Percentiles rank a stretch among this genome's conserved stretches.
phyloP scores from a whole-genome alignment of 1,140 invertebrate species.

The Helicoverpa armigera region DNA sequence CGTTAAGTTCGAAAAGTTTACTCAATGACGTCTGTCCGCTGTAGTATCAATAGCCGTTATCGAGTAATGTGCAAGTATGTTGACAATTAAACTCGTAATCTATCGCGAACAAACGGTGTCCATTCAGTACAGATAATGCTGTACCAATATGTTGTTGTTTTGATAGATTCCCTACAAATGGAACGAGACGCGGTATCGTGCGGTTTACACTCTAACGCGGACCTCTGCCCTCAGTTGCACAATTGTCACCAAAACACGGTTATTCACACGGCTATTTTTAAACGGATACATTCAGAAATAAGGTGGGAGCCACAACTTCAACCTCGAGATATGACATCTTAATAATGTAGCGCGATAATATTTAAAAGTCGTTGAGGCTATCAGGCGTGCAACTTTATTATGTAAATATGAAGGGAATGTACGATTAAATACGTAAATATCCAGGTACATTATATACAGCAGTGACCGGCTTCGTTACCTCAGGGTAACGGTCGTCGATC shows the following conservation, averaged over 20 bases:
- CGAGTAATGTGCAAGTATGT: conserved; percentile 31
- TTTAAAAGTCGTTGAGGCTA: conserved; percentile 34
- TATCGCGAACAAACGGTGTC: conserved; percentile 42
- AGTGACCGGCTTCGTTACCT: conserved; percentile 37
- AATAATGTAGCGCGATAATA: conserved; percentile 10
- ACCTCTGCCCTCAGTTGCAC: conserved; percentile 48
- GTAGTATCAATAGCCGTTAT: conserved; percentile 35
- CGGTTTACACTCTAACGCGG: conserved; percentile 30
- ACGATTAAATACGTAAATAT: background rate
- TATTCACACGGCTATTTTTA: conserved; percentile 44
- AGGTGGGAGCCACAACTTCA: conserved; percentile 26
- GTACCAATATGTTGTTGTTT: conserved; percentile 57
- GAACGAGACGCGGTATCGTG: conserved; percentile 46
- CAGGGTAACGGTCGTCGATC: conserved; percentile 41
- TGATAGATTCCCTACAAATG: conserved; percentile 50
- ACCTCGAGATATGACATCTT: conserved; percentile 29
- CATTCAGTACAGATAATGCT: conserved; percentile 61
- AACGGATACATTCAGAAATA: conserved; percentile 22
- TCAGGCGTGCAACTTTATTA: background rate
- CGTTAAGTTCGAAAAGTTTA: conserved; percentile 52
- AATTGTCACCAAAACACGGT: conserved; percentile 49
- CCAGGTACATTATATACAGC: conserved; percentile 1
- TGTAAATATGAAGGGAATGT: conserved; percentile 21
- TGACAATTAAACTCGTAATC: conserved; percentile 42
- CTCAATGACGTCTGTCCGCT: conserved; percentile 50